Conservation (phyloP, 2,113 vertebrate genomes). For the Enhydra lutris region DNA sequence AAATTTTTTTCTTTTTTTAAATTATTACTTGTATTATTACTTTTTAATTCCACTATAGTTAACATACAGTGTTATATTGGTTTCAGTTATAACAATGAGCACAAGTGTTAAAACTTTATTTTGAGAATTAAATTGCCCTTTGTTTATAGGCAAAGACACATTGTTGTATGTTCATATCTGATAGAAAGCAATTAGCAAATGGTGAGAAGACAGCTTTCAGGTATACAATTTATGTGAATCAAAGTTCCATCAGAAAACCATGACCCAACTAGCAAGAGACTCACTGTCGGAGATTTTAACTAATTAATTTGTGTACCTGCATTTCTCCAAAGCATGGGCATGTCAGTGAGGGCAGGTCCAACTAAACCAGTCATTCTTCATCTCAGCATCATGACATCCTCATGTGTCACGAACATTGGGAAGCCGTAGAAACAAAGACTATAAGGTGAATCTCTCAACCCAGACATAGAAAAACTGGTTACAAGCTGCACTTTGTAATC, state of each 20-base stretch:
- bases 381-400: background rate
- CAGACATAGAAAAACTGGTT: background rate
- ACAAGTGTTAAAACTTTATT: conserved; percentile 40
- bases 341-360: background rate
- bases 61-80: background rate
- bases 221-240: background rate
- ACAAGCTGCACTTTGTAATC: conserved; percentile 12
- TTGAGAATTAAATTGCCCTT: conserved; percentile 1
- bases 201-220: conserved; percentile 7
- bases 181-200: background rate
- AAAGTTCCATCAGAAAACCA: background rate
- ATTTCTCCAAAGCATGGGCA: background rate
- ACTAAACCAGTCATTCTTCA: conserved; percentile 46
- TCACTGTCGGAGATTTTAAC: background rate
- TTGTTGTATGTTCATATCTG: background rate
- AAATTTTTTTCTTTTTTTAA: background rate
- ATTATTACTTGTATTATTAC: background rate
- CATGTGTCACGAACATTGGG: conserved; percentile 18
- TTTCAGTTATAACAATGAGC: background rate
- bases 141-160: background rate
- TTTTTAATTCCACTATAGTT: background rate
- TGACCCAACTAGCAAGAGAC: background rate
- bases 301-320: conserved; percentile 18
- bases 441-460: conserved; percentile 14
- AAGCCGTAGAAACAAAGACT: conserved; percentile 8